Conservation (phyloP, 1,140 invertebrate species). For the Tetramorium simillimum region DNA sequence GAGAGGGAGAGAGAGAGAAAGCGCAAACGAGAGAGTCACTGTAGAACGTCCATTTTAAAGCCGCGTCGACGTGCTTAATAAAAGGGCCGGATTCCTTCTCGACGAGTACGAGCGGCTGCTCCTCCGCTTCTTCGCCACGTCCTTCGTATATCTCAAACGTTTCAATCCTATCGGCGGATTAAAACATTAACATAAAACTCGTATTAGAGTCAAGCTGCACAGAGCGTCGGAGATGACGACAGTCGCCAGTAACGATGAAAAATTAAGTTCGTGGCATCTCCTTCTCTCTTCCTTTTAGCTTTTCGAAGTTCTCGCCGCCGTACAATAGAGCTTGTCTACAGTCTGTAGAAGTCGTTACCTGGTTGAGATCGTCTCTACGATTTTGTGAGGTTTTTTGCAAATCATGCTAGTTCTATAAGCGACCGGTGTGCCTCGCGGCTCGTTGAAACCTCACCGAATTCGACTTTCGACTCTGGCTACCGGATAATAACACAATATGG, state of each 20-base stretch:
- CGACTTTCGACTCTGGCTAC: constrained; percentile 55
- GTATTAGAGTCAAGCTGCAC: constrained; percentile 65
- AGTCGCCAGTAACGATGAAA: constrained; percentile 77
- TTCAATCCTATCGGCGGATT: constrained; percentile 77
- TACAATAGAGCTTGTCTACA: constrained; percentile 66
- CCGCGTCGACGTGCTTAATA: constrained; percentile 47
- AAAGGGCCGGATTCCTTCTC: constrained; percentile 51
- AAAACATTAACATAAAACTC: constrained; percentile 80
- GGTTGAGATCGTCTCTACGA: constrained; percentile 44
- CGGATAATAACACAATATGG: constrained; percentile 45
- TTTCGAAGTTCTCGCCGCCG: constrained; percentile 65
- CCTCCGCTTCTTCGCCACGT: constrained; percentile 4
- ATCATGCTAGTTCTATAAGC: constrained; percentile 68
- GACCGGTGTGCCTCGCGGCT: neutral
- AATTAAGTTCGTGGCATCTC: constrained; percentile 70
- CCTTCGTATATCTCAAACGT: constrained; percentile 66
- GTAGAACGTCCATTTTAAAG: constrained; percentile 36
- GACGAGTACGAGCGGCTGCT: constrained; percentile 28
- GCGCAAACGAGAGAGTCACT: neutral
- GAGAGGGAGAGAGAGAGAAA: neutral
- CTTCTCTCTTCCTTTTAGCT: constrained; percentile 51
- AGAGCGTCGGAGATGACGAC: constrained; percentile 58
- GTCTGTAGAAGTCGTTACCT: constrained; percentile 61
- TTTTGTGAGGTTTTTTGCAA: constrained; percentile 70
- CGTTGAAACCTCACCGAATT: constrained; percentile 50